Evolutionary conservation across 2,888 invertebrate genomes (phyloP).

Genomic region (Ctena decussata): DNA sequence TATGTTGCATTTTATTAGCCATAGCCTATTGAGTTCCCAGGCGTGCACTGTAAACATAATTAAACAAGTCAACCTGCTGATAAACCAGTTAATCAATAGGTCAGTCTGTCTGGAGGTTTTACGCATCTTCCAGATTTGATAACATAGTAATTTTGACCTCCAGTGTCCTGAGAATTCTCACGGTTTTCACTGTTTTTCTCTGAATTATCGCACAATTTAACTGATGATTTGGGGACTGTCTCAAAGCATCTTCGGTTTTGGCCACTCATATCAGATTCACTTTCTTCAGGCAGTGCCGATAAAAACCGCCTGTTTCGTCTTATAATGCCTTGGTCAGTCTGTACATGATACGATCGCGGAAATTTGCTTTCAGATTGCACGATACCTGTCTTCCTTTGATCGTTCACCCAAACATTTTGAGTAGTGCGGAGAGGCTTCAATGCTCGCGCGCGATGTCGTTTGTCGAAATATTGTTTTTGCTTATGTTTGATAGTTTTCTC

Average conservation of each 20-base stretch:
- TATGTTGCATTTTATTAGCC: too few species aligned
- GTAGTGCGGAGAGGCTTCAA: background rate
- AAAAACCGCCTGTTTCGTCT: slow-evolving; percentile 15
- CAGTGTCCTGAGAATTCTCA: too few species aligned
- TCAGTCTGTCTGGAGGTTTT: too few species aligned
- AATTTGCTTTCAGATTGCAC: slow-evolving; percentile 17
- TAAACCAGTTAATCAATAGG: too few species aligned
- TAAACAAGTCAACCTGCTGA: too few species aligned
- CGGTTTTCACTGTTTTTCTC: background rate
- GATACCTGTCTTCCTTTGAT: slow-evolving; percentile 15
- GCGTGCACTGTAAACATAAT: too few species aligned
- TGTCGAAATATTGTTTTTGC: slow-evolving; percentile 3
- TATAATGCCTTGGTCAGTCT: slow-evolving; percentile 20
- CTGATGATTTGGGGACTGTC: background rate
- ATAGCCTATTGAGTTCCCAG: too few species aligned
- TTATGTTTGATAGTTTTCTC: background rate
- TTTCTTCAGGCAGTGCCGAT: background rate
- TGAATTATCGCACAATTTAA: background rate
- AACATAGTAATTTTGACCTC: too few species aligned
- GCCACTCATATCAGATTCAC: background rate
- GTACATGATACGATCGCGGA: slow-evolving; percentile 17
- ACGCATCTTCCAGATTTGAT: too few species aligned
- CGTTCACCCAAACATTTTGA: slow-evolving; percentile 22
- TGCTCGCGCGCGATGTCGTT: background rate
- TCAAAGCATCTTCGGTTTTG: background rate